Base-by-base conservation (phyloP, 2,113 vertebrate species). In the Sapajus apella region DNA sequence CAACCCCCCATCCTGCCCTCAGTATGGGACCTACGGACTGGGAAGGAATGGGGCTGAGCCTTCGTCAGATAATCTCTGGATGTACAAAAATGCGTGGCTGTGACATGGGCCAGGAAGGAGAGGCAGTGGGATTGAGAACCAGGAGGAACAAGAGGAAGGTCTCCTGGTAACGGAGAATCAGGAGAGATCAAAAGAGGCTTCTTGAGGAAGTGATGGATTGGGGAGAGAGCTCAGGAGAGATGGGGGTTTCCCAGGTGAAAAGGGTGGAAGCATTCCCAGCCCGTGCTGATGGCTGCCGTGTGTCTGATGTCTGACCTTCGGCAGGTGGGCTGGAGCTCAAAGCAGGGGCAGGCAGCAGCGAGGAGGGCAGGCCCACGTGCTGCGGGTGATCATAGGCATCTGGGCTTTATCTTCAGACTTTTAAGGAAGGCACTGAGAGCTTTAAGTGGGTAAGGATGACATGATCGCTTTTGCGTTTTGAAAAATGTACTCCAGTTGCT, bases 111-210 rank as follows among this genome's bases (percentile, higher is more conserved):
- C 47, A 32, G 27, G 70, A 77, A 58, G n/a, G 16, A 47, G 35
- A n/a, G 10, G 17, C 35, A 27, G 52, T 18, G 14, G n/a, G 10
- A 0, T 6, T 11, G 47, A 37, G 87, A 3, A 5, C 40, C 40
- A 37, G 7, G 0, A 37, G 66, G 8, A 70, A 14, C 40, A 5
- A 47, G 30, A 20, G n/a, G 13, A n/a, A n/a, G 52, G 4, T 32
- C 30, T 18, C 7, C 25, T 21, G 4, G 30, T 0, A 0, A 16
- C 0, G 0, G 17, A 32, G 23, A 14, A 14, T 4, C 45, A 40
- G n/a, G 64, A 21, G 50, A 25, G 14, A 10, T 4, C 45, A 40
- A n/a, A 66, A 52, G 40, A 45, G 37, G 12, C 76, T 40, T 55
- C 70, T 68, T 2, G 0, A 72, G 18, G 75, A 58, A 11, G 64